Evolutionary conservation across 2,888 invertebrate genomes (phyloP), one percentile per base, ranked within the genome.

Genomic region (Caenorhabditis imperialis): DNA sequence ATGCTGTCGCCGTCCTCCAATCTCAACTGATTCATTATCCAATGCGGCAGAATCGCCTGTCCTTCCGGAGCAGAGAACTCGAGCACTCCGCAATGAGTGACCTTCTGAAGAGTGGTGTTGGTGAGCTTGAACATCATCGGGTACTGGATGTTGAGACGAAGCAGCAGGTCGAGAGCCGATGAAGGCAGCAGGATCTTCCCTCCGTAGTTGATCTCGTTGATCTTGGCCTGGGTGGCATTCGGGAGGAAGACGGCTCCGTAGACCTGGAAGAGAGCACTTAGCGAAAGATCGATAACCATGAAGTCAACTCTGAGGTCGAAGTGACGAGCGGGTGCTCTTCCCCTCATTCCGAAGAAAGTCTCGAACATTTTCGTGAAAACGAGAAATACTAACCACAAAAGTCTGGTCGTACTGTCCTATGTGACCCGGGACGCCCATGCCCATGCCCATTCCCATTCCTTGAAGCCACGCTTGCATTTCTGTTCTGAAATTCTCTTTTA

Each of bases 31-130:
- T 93, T 92, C 96, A 97, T 96, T 96, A 97, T 96, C 94, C 99
- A 99, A 88, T 95, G 93, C n/a, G 99, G 99, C 81, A 99, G 91
- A 89, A 96, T 98, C 45, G 96, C 95, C 90, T 94, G 94, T 27
- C 97, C 98, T 90, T 99, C 99, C 89, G 98, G 97, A 10, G 99
- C 98, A 7, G 98, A 95, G 91, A 99, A 99, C 89, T 99, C 99
- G 77, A 99, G 89, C 0, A 99, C 98, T 35, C 90, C 90, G 88
- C 95, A 95, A 89, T 99, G 98, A 10, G 97, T 96, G 30, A 92
- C 91, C 73, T 95, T 91, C 78, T 92, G 92, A 20, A 85, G 85
- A 86, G 93, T 93, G 83, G 92, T 93, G 89, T 98, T 97, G 82
- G 92, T 93, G 89, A 97, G 97, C 35, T 96, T 97, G 89, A 99